Percentiles rank a stretch among this genome's conserved stretches.
Evolutionary conservation across 2,797 vertebrate species (phyloP).

Genomic region (Sebastes kiyomatsui): DNA sequence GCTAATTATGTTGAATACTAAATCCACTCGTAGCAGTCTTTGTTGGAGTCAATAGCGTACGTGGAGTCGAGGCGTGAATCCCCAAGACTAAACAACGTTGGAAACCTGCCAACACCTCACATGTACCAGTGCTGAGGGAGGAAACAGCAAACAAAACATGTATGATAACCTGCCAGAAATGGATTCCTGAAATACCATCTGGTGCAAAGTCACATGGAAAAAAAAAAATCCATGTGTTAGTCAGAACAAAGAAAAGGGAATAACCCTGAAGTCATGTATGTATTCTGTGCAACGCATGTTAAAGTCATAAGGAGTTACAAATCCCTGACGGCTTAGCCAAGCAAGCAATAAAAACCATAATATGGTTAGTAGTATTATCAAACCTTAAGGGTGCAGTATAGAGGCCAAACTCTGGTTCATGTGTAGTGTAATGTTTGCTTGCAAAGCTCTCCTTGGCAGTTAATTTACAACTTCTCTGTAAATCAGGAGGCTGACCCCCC

Average conservation of each 20-base stretch:
- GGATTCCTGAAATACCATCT: constrained; percentile 50
- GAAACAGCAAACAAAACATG: constrained; percentile 32
- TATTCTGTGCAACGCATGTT: constrained; percentile 10
- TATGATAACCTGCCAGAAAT: constrained; percentile 42
- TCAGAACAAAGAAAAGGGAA: constrained; percentile 24
- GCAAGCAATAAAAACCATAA: constrained; percentile 33
- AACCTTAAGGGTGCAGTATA: constrained; percentile 28
- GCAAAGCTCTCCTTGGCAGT: constrained; percentile 53
- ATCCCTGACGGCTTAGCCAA: constrained; percentile 20
- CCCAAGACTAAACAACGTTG: constrained; percentile 28
- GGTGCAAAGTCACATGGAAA: constrained; percentile 3
- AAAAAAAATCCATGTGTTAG: constrained; percentile 5
- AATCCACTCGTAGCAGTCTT: constrained; percentile 48
- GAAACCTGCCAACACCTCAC: constrained; percentile 54
- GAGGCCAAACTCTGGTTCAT: constrained; percentile 7
- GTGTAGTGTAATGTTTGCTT: constrained; percentile 31
- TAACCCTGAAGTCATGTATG: constrained; percentile 39
- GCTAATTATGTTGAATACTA: constrained; percentile 61
- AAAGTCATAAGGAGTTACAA: constrained; percentile 27
- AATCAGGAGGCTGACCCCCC: constrained; percentile 18
- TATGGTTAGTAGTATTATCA: constrained; percentile 20
- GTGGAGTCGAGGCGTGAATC: constrained; percentile 31
- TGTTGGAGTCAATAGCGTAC: constrained; percentile 40
- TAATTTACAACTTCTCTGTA: constrained; percentile 43
- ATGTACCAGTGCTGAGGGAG: constrained; percentile 6